Evolutionary conservation across 2,797 vertebrate genomes (phyloP), one percentile per base, ranked within the genome.

Genomic region (Gallinago solitaria): DNA sequence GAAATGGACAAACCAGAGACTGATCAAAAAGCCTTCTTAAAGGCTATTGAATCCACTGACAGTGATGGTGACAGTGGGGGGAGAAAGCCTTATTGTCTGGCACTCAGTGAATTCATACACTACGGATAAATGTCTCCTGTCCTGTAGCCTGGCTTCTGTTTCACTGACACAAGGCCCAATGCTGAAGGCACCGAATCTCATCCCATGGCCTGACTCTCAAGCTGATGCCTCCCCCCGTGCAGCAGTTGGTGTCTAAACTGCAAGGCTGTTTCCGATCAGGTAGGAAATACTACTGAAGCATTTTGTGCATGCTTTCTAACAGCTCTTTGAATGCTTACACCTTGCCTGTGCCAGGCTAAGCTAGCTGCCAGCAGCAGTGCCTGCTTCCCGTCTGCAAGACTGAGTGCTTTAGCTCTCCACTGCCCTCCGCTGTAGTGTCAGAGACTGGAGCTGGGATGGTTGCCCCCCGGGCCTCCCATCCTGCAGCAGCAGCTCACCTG

Each of bases 151-250:
- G 60, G 12, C 30, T 93, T 5, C 47, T 32, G 30, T 83, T 73
- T 56, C 69, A 35, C 30, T 28, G 16, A 35, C 18, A 2, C 48
- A 37, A 59, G 27, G 3, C 24, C 25, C 1, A 1, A 5, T 1
- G 25, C 51, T 9, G 17, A 37, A 60, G 24, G 73, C 16, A 17
- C 54, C 14, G 12, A 21, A 43, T 48, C 19, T 43, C 48, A 50
- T 30, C 35, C 54, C 20, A 16, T 4, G 0, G 45, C 64, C 16
- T 27, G 27, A 43, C 27, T 43, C 21, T 37, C 35, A 28, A 51
- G 74, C 27, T 24, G 54, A 27, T 6, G 5, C n/a, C 18, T 33
- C 56, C 5, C 32, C n/a, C 28, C 0, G 0, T 12, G 17, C 69
- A 69, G 61, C n/a, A 19, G 15, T 9, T 5, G 1, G 21, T 8